Conservation (phyloP, 2,888 invertebrate genomes). For the Achlya flavicornis region DNA sequence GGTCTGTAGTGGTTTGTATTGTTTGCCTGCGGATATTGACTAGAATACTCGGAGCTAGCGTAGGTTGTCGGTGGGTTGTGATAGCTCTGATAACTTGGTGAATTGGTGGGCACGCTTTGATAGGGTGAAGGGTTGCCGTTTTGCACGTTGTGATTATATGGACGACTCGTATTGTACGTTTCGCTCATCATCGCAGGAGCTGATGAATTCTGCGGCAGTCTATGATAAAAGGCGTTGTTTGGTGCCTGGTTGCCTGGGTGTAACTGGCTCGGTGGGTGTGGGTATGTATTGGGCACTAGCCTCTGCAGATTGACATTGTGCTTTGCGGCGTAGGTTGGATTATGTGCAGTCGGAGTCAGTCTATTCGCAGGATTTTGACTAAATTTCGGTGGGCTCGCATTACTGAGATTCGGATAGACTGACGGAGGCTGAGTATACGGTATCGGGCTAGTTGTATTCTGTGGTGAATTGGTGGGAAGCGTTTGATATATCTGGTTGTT, state of each 20-base stretch:
- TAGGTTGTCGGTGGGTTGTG: slow-evolving; percentile 81
- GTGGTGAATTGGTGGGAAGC: slow-evolving; percentile 57
- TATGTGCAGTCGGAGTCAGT: slow-evolving; percentile 68
- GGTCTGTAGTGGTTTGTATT: slow-evolving; percentile 68
- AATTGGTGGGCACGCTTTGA: slow-evolving; percentile 77
- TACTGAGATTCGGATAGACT: slow-evolving; percentile 63
- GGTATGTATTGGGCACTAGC: slow-evolving; percentile 67
- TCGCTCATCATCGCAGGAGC: slow-evolving; percentile 46
- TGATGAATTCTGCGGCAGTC: slow-evolving; percentile 62
- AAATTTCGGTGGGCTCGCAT: slow-evolving; percentile 71
- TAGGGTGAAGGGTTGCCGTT: slow-evolving; percentile 66
- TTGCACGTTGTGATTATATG: slow-evolving; percentile 53
- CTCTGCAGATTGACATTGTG: slow-evolving; percentile 61
- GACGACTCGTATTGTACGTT: slow-evolving; percentile 59
- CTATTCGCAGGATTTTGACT: slow-evolving; percentile 73
- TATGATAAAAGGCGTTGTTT: slow-evolving; percentile 73
- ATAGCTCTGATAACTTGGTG: slow-evolving; percentile 76
- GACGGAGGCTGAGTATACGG: slow-evolving; percentile 72
- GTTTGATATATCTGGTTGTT: slow-evolving; percentile 70
- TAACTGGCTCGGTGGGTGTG: slow-evolving; percentile 67
- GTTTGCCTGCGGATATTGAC: slow-evolving; percentile 74
- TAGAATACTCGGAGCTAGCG: slow-evolving; percentile 77
- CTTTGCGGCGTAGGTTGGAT: slow-evolving; percentile 59
- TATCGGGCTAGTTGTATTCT: slow-evolving; percentile 64
- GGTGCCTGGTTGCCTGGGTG: slow-evolving; percentile 64